Base-by-base conservation (phyloP, 2,797 vertebrate genomes). In the Coregonus suidteri region DNA sequence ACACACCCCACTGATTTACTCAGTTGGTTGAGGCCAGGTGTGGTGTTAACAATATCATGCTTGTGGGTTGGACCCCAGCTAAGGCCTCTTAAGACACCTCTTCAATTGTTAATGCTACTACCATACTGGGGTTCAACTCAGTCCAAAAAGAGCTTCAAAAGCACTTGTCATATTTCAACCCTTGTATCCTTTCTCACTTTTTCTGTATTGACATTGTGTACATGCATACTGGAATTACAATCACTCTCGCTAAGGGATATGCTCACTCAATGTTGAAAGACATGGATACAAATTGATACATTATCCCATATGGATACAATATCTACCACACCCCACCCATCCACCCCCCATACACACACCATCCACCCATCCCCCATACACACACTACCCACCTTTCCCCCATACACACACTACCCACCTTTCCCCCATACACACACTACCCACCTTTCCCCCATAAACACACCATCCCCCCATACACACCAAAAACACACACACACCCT, bases 11-110 rank as follows among this genome's bases (percentile, higher is more conserved):
- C 85, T 78, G 81, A 92, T 91, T 89, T 90, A 86, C 88, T 88
- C 81, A 86, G 87, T 84, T 90, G 86, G 90, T 91, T 88, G 41
- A 83, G 90, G 88, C 41, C 7, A 3, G 88, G 85, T 82, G 90
- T 81, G 84, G 88, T 85, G 84, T 81, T 88, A 90, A 88, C 84
- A 77, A 75, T 89, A 84, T 89, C 79, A 85, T 59, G 64, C 71
- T 74, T 30, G 81, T 86, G 88, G 84, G 86, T 89, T 86, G 34
- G 82, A 73, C 85, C 90, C 84, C 84, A 65, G 34, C 5, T 4
- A 20, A 13, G 47, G n/a, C 41, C 47, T 20, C 13, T 51, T 25
- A 51, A 6, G 70, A 41, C 15, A 69, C 15, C 25, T 18, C 5
- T 34, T 68, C 34, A 31, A 16, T 15, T 5, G 31, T 41, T 69